phyloP scores from a whole-genome alignment of 2,113 vertebrate species.

The Callorhinus ursinus region DNA sequence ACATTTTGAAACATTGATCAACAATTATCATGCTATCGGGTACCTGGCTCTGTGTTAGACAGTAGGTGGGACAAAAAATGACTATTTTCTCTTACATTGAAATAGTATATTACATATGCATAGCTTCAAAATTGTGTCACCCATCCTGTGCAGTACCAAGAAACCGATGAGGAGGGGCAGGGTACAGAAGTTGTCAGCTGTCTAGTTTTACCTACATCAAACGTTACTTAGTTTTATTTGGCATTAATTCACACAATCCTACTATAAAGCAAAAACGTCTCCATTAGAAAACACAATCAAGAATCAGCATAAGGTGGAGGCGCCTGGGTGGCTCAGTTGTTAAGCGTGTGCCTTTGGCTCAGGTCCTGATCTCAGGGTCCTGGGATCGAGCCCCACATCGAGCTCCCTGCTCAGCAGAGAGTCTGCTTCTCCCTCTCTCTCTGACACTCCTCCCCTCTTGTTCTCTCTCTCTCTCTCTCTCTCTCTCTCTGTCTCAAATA shows the following conservation, averaged over 20 bases:
- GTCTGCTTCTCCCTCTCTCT: no score
- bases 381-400: no score
- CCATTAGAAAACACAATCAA: slow-evolving; percentile 28
- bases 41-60: not conserved
- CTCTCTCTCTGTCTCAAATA: no score
- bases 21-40: not conserved
- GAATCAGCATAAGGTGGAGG: not conserved
- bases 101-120: not conserved
- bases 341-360: no score
- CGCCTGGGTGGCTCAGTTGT: no score
- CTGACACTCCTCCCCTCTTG: no score
- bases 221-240: not conserved
- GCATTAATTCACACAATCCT: slow-evolving; percentile 11
- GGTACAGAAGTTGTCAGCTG: not conserved
- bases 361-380: no score
- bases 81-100: not conserved
- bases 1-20: slow-evolving; percentile 8
- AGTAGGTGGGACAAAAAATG: not conserved
- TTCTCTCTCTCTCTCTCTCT: no score
- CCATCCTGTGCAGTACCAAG: not conserved
- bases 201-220: not conserved
- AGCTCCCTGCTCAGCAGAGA: no score
- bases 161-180: not conserved
- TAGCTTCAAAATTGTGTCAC: not conserved
- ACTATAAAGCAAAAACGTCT: slow-evolving; percentile 8